Conservation (phyloP, 30 jellyfish, hydroid and myxozoan species). For the Pelagia noctiluca region DNA sequence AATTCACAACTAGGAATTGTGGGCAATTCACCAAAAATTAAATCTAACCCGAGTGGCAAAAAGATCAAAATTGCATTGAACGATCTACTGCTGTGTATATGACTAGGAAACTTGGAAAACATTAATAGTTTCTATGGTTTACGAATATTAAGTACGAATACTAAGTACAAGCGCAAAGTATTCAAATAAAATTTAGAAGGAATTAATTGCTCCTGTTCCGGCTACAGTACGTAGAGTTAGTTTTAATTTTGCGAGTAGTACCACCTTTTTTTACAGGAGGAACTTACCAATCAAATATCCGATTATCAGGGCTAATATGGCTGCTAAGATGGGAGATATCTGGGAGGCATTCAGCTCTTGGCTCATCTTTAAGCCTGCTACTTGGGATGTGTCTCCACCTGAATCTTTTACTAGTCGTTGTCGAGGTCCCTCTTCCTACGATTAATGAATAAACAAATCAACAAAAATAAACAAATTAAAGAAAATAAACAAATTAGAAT, state of each 20-base stretch:
- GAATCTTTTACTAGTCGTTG: slow-evolving; percentile 20
- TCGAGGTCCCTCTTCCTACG: slow-evolving; percentile 54
- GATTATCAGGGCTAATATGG: slow-evolving; percentile 59
- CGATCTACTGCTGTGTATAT: no score
- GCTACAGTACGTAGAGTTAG: neutral
- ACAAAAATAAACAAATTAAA: no score
- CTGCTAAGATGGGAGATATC: slow-evolving; percentile 67
- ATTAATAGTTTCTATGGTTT: no score
- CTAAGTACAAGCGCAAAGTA: neutral
- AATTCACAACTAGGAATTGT: no score
- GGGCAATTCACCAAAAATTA: no score
- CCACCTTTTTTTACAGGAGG: slow-evolving; percentile 29
- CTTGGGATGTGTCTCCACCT: neutral
- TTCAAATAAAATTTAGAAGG: neutral
- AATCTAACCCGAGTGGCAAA: no score
- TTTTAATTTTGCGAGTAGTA: no score
- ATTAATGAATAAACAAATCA: no score
- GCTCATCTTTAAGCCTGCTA: slow-evolving; percentile 51
- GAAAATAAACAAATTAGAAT: no score
- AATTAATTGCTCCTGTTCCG: neutral
- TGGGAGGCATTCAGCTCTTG: slow-evolving; percentile 67
- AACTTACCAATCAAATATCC: slow-evolving; percentile 70
- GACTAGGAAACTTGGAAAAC: no score
- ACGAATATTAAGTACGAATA: neutral
- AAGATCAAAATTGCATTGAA: no score